Conservation (phyloP, 1,140 invertebrate genomes). For the Orchesella cincta region DNA sequence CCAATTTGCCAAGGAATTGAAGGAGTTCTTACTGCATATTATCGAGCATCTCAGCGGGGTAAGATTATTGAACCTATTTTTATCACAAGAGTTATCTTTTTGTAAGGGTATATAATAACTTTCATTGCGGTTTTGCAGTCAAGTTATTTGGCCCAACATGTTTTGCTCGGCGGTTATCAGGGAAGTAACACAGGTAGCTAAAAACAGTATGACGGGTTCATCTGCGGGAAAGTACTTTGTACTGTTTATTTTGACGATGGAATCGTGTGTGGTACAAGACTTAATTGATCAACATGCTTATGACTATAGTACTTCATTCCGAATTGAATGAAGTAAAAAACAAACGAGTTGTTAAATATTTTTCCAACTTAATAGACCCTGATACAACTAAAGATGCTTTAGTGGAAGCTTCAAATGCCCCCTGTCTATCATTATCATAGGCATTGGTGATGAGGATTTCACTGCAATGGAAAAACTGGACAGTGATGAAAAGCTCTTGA, state of each 20-base stretch:
- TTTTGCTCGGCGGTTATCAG: conserved; percentile 60
- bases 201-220: conserved; percentile 36
- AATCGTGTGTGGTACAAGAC: conserved; percentile 58
- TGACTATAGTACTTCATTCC: neutral
- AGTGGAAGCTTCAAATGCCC: neutral
- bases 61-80: neutral
- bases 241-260: conserved; percentile 65
- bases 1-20: conserved; percentile 60
- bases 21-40: conserved; percentile 60
- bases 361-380: neutral
- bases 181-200: conserved; percentile 55
- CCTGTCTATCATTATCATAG: conserved; percentile 14
- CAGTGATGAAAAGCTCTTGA: conserved; percentile 20
- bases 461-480: conserved; percentile 16
- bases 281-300: neutral
- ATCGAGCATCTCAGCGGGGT: conserved; percentile 54
- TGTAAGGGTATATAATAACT: neutral
- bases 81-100: neutral
- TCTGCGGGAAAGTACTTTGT: conserved; percentile 61
- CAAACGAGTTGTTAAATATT: neutral
- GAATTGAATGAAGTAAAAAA: neutral
- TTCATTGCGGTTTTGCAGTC: conserved; percentile 50
- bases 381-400: neutral
- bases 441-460: conserved; percentile 15
- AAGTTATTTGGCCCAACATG: conserved; percentile 62